Percentiles rank a stretch among this genome's conserved stretches.
Conservation (phyloP, 2,888 invertebrate genomes). For the Pandemis heparana region DNA sequence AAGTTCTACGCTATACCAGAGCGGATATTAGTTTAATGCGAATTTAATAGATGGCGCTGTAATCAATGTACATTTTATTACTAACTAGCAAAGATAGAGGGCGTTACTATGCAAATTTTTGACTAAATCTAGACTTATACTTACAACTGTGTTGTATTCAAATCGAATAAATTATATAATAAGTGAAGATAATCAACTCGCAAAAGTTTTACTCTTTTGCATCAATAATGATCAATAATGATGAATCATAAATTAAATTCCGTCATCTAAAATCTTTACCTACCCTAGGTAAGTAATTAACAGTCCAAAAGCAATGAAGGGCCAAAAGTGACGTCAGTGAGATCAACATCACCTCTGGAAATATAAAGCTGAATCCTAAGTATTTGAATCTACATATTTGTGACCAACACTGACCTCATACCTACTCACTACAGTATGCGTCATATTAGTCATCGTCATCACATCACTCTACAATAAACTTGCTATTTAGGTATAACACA, state of each 20-base stretch:
- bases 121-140: too few relatives aligned
- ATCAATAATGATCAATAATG: neutral
- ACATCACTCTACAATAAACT: constrained; percentile 3
- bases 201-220: neutral
- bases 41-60: constrained; percentile 21
- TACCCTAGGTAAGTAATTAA: neutral
- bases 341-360: constrained; percentile 33
- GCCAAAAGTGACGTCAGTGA: constrained; percentile 12
- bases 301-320: constrained; percentile 2
- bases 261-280: constrained; percentile 3
- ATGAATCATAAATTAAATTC: constrained; percentile 1
- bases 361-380: constrained; percentile 28
- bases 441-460: constrained; percentile 27
- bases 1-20: neutral
- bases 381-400: constrained; percentile 7
- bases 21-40: neutral
- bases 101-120: too few relatives aligned
- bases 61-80: neutral
- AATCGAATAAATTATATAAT: too few relatives aligned
- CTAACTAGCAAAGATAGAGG: constrained; percentile 1
- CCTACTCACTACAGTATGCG: neutral
- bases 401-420: constrained; percentile 22
- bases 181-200: too few relatives aligned
- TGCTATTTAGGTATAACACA: neutral
- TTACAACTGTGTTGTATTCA: too few relatives aligned